Conservation (phyloP, 2,797 vertebrate genomes). For the Pseudochaenichthys georgianus region DNA sequence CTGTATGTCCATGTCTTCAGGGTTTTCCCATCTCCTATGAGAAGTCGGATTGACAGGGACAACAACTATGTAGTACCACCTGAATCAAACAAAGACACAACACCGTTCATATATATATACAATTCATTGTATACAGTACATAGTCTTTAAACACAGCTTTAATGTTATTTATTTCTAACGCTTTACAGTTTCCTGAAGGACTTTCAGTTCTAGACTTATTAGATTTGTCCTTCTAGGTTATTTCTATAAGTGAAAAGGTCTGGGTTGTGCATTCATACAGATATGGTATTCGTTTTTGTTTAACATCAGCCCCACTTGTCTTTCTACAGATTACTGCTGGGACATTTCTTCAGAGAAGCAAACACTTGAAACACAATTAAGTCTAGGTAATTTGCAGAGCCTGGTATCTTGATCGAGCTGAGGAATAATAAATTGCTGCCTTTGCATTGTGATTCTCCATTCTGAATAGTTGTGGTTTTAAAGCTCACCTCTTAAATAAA, state of each 20-base stretch:
- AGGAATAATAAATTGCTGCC: constrained; percentile 8
- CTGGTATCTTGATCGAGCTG: constrained; percentile 3
- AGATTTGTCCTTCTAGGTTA: neutral
- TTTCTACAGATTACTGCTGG: constrained; percentile 27
- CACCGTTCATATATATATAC: too few relatives aligned
- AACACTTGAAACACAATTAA: constrained; percentile 69
- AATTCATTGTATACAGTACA: neutral
- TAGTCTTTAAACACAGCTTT: neutral
- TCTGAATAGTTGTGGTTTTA: constrained; percentile 38
- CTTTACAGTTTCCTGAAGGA: neutral
- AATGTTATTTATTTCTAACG: neutral
- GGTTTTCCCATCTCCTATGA: constrained; percentile 86
- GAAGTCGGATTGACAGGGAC: constrained; percentile 86
- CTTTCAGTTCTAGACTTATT: neutral
- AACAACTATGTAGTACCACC: constrained; percentile 96
- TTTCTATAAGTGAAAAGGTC: constrained; percentile 28
- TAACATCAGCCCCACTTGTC: constrained; percentile 6
- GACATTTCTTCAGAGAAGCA: constrained; percentile 41
- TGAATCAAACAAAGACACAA: constrained; percentile 62
- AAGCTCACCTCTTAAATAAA: constrained; percentile 38
- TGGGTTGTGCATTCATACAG: constrained; percentile 15
- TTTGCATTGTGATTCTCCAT: constrained; percentile 22
- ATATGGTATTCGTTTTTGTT: constrained; percentile 23
- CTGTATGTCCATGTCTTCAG: constrained; percentile 93
- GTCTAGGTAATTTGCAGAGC: constrained; percentile 22